Evolutionary conservation across 1,140 invertebrate genomes (phyloP).

Genomic region (Holcopasites calliopsidis): DNA sequence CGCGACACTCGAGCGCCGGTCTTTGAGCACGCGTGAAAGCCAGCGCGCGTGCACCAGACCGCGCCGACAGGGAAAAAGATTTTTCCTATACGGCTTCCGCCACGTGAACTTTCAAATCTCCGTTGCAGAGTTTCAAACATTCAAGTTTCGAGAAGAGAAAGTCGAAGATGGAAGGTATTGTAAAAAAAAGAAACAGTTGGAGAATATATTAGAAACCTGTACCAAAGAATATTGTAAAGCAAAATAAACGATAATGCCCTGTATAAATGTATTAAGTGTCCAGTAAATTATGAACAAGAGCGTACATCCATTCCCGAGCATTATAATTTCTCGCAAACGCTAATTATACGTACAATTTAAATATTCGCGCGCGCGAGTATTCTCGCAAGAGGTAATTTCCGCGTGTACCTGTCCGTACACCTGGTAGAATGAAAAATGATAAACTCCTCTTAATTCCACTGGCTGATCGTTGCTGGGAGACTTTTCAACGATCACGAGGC

Average conservation of each 20-base stretch:
- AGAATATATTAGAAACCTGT: too few relatives aligned
- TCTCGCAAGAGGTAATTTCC: neutral
- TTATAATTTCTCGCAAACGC: too few relatives aligned
- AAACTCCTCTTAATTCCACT: neutral
- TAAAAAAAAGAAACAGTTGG: too few relatives aligned
- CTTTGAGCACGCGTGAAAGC: constrained; percentile 15
- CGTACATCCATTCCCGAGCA: too few relatives aligned
- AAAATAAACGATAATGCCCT: too few relatives aligned
- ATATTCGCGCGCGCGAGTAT: neutral
- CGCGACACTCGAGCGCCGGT: constrained; percentile 51
- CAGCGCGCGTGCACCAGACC: neutral
- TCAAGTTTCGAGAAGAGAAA: neutral
- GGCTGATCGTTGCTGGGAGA: neutral
- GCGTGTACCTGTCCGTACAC: neutral
- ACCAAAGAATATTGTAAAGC: too few relatives aligned
- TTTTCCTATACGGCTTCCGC: constrained; percentile 12
- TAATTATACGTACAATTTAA: too few relatives aligned
- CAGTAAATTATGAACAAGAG: too few relatives aligned
- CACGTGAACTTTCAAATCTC: neutral
- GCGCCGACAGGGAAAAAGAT: neutral
- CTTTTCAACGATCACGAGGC: neutral
- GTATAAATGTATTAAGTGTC: too few relatives aligned
- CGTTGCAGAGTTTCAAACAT: neutral
- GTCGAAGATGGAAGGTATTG: too few relatives aligned
- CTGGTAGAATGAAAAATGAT: neutral